Conservation (phyloP, 2,113 vertebrate genomes). For the Dolichotis patagonum region DNA sequence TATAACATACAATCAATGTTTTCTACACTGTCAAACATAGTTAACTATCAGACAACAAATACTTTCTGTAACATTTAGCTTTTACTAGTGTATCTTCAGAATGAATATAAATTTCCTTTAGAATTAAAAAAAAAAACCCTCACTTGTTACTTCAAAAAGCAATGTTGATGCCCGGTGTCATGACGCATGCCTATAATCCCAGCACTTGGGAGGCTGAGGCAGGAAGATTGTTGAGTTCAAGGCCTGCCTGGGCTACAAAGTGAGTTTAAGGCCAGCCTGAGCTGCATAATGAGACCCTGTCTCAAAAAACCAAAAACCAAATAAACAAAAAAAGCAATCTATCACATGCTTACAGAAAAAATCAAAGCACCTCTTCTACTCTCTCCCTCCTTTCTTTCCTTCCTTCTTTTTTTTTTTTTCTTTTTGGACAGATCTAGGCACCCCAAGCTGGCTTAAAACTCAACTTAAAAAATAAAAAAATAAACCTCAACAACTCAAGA, state of each 20-base stretch:
- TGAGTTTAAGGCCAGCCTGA: too few relatives aligned
- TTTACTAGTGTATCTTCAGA: constrained; percentile 54
- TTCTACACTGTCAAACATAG: constrained; percentile 34
- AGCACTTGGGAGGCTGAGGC: too few relatives aligned
- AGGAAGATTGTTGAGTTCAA: too few relatives aligned
- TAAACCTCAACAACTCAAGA: neutral
- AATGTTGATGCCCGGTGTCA: neutral
- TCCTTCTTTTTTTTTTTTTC: neutral
- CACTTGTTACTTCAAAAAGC: constrained; percentile 40
- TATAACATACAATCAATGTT: constrained; percentile 12
- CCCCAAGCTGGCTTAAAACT: neutral
- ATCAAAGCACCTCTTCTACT: constrained; percentile 15
- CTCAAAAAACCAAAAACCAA: too few relatives aligned
- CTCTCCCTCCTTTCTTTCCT: neutral
- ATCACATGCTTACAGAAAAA: constrained; percentile 38
- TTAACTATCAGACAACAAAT: neutral
- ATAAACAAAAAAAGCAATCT: neutral
- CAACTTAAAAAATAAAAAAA: neutral
- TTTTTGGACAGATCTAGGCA: neutral
- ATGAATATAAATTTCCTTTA: constrained; percentile 49
- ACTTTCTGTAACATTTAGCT: constrained; percentile 58
- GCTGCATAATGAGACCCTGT: too few relatives aligned
- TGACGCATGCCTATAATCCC: too few relatives aligned
- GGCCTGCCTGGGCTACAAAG: too few relatives aligned
- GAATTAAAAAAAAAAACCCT: neutral